Evolutionary conservation across 2,888 invertebrate species (phyloP).

Genomic region (Adelognathus sp.): DNA sequence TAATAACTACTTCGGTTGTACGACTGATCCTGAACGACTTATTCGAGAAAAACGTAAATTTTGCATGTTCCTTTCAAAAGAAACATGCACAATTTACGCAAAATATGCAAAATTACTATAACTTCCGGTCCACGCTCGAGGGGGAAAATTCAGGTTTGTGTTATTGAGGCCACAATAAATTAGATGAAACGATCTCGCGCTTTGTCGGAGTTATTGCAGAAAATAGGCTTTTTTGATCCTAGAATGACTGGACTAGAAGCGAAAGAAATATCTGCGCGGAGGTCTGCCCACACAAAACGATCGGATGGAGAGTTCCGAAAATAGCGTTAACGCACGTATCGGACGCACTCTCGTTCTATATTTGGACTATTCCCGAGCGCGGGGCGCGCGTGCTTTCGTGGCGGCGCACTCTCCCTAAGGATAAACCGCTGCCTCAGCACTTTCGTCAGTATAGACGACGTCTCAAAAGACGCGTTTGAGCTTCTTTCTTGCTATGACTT

Average conservation of each 20-base stretch:
- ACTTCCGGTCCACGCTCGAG: too few species aligned
- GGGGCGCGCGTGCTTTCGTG: constrained; percentile 48
- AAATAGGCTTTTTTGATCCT: neutral
- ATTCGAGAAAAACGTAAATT: too few species aligned
- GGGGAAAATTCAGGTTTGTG: too few species aligned
- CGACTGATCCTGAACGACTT: too few species aligned
- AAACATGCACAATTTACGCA: too few species aligned
- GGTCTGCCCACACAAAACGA: constrained; percentile 56
- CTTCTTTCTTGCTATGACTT: constrained; percentile 22
- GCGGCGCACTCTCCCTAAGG: constrained; percentile 41
- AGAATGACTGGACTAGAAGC: neutral
- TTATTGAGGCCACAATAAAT: too few species aligned
- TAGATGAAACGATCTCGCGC: too few species aligned
- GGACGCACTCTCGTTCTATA: constrained; percentile 56
- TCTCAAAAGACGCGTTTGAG: constrained; percentile 17
- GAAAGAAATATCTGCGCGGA: neutral
- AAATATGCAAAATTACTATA: too few species aligned
- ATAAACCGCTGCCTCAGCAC: constrained; percentile 46
- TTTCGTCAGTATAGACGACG: constrained; percentile 13
- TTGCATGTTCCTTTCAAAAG: too few species aligned
- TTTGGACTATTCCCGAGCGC: constrained; percentile 40
- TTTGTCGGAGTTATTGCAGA: neutral
- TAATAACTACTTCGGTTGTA: too few species aligned
- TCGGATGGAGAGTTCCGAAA: constrained; percentile 55
- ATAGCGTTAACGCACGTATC: constrained; percentile 59